Base-by-base conservation (phyloP, 2,888 invertebrate genomes). In the Chirona hameri region DNA sequence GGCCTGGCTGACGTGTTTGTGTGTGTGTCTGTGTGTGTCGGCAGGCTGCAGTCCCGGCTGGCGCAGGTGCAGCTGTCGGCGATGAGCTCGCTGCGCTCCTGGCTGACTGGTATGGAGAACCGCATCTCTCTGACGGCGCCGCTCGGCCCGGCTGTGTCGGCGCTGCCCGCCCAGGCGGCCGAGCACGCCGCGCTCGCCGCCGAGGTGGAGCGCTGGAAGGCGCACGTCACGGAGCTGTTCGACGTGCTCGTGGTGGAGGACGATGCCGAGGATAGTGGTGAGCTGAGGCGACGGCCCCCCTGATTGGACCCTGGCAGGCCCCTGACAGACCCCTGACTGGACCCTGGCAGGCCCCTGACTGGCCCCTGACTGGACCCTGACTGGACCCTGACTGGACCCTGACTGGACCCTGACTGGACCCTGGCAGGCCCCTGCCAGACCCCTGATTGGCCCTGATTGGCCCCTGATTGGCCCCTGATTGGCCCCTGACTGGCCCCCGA, bases 231-330 rank as follows among this genome's bases (percentile, higher is more conserved):
- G 18, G 80, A 80, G 18, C 80, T 80, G 5, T 80, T 80, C 55
- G 80, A 80, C 55, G 80, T 80, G 80, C 80, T 80, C 18, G 52
- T 80, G n/a, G 80, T 80, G n/a, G 80, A 80, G 52, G 80, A 52
- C 15, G 80, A 80, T 29, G 48, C 14, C 27, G 80, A 80, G 27
- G 29, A 80, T 29, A 55, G 52, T 29, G 80, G 52, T 55, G 18
- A 27, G 52, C 72, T 0, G 76, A 5, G 27, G 10, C 12, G 52
- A 4, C 52, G 52, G 18, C 52, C 52, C 52, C 52, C 15, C 18
- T 52, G 52, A 12, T 52, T 4, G 39, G 39, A 2, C 39, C 2
- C 39, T 39, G 39, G 39, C 39, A 39, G 39, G 39, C 2, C 39
- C 39, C 39, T 39, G 39, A 2, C 39, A 39, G 39, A 39, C 39